Percentiles rank a stretch among this genome's conserved stretches.
Conservation (phyloP, 2,797 vertebrate genomes). For the Lutjanus campechanus region DNA sequence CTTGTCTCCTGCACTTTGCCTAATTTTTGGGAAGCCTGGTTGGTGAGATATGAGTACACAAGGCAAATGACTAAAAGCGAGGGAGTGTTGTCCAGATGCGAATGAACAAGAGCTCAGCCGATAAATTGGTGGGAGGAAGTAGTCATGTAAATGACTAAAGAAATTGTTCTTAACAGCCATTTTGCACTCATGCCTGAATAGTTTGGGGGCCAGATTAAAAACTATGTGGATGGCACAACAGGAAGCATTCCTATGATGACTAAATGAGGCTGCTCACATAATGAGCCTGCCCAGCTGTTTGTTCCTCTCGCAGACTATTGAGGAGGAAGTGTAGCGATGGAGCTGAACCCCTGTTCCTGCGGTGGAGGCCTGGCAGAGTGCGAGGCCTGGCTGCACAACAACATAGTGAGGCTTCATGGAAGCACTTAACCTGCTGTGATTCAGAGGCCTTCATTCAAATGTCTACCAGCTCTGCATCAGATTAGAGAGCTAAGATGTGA, state of each 20-base stretch:
- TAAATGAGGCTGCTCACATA: slow-evolving; percentile 82
- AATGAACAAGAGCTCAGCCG: slow-evolving; percentile 66
- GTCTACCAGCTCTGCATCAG: slow-evolving; percentile 77
- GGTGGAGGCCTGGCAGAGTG: slow-evolving; percentile 66
- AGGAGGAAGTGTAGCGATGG: slow-evolving; percentile 79
- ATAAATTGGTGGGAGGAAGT: slow-evolving; percentile 85
- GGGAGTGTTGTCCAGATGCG: slow-evolving; percentile 85
- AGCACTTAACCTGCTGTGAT: slow-evolving; percentile 83
- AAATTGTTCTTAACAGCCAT: slow-evolving; percentile 84
- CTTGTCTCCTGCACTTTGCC: slow-evolving; percentile 25
- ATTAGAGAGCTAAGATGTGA: slow-evolving; percentile 81
- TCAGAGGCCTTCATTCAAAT: slow-evolving; percentile 76
- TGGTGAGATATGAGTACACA: slow-evolving; percentile 63
- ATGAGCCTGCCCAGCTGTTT: slow-evolving; percentile 75
- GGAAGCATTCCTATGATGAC: slow-evolving; percentile 86
- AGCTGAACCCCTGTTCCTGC: slow-evolving; percentile 65
- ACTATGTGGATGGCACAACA: slow-evolving; percentile 80
- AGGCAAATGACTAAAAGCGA: slow-evolving; percentile 43
- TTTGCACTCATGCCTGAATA: slow-evolving; percentile 77
- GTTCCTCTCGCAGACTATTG: slow-evolving; percentile 64
- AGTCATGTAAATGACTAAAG: slow-evolving; percentile 86
- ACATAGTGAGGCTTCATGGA: slow-evolving; percentile 77
- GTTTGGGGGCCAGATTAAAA: slow-evolving; percentile 79
- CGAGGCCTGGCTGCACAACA: slow-evolving; percentile 62
- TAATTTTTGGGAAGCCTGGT: slow-evolving; percentile 50